phyloP scores from a whole-genome alignment of 2,797 vertebrate genomes.

The Pteronotus mesoamericanus region DNA sequence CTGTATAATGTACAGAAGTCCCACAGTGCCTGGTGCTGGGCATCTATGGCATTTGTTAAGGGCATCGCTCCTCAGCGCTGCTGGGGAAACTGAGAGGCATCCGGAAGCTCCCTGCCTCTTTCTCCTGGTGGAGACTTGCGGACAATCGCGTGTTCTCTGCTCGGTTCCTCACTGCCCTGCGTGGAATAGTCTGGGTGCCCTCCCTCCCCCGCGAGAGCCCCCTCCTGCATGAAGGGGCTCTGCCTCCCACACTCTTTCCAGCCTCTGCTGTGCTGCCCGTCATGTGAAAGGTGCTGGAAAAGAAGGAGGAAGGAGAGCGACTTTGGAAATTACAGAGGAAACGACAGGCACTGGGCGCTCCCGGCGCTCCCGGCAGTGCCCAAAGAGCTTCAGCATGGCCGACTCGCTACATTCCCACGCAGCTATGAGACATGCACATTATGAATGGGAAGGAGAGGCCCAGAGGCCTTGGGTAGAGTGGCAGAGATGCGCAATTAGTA shows the following conservation, averaged over 20 bases:
- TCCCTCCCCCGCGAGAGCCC: fast-evolving
- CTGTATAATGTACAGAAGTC: background rate
- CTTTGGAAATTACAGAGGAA: background rate
- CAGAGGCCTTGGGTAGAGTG: background rate
- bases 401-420: background rate
- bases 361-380: background rate
- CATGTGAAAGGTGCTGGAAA: background rate
- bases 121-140: background rate
- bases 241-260: background rate
- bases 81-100: background rate
- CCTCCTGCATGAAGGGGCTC: background rate
- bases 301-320: background rate
- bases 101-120: background rate
- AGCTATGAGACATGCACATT: fast-evolving
- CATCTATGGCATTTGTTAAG: too few species aligned
- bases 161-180: background rate
- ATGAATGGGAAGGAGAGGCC: background rate
- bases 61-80: background rate
- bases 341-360: background rate
- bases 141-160: background rate
- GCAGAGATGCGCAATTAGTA: background rate
- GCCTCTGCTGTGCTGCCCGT: fast-evolving
- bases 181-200: too few species aligned
- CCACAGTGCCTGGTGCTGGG: background rate
- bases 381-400: background rate